Conservation (phyloP, 2,797 vertebrate species). For the Gorsachius magnificus region DNA sequence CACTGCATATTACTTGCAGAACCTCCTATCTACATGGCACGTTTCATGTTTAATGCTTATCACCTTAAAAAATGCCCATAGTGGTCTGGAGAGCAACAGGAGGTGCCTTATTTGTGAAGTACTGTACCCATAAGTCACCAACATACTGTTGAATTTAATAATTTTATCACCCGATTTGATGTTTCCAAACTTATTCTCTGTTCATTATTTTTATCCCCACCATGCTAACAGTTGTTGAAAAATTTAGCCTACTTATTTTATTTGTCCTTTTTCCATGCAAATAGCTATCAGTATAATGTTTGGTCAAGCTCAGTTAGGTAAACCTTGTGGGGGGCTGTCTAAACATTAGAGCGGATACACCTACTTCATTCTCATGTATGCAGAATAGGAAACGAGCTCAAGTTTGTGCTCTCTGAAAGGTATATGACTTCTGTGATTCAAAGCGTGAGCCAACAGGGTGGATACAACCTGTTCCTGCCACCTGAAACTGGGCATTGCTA, state of each 20-base stretch:
- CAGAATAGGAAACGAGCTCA: neutral
- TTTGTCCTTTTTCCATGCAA: neutral
- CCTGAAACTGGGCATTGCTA: neutral
- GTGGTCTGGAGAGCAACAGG: neutral
- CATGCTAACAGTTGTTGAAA: neutral
- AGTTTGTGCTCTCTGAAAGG: neutral
- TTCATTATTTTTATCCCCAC: neutral
- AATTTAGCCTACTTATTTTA: neutral
- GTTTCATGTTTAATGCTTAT: neutral
- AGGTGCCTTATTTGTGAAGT: neutral
- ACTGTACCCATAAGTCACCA: neutral
- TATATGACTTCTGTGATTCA: neutral
- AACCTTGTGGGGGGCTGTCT: neutral
- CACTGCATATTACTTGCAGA: neutral
- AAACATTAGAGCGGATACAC: neutral
- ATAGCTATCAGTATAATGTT: neutral
- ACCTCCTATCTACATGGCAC: neutral
- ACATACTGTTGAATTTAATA: neutral
- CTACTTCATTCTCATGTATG: neutral
- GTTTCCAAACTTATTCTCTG: neutral
- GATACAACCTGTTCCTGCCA: neutral
- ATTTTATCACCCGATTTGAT: neutral
- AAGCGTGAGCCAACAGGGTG: neutral
- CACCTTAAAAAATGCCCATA: neutral
- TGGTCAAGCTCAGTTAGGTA: neutral